phyloP scores from a whole-genome alignment of 2,888 invertebrate species.

The Alviniconcha strummeri region DNA sequence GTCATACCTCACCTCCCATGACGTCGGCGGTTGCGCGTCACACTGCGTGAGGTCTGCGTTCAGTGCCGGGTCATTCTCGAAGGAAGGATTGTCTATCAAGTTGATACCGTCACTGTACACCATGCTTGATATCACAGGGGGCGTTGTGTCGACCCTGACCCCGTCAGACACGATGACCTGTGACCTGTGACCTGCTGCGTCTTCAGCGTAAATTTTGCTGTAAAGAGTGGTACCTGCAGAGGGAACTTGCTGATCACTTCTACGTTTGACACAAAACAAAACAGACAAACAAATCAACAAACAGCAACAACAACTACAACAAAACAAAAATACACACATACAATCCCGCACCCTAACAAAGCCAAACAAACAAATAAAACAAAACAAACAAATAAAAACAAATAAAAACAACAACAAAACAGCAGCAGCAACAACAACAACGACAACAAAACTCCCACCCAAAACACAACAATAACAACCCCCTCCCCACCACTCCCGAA shows the following conservation, averaged over 20 bases:
- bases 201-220: constrained; percentile 48
- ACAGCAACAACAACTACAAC: not conserved
- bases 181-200: constrained; percentile 46
- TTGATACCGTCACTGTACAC: constrained; percentile 36
- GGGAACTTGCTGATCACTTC: too few relatives aligned
- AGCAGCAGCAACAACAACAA: too few relatives aligned
- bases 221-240: constrained; percentile 43
- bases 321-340: not conserved
- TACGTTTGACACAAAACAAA: not conserved
- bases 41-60: not conserved
- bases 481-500: too few relatives aligned
- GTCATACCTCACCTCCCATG: constrained; percentile 23
- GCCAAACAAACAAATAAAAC: not conserved
- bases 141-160: constrained; percentile 46
- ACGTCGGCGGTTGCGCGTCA: constrained; percentile 28
- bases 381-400: not conserved
- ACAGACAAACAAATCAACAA: not conserved
- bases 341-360: not conserved
- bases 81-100: constrained; percentile 34
- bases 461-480: too few relatives aligned
- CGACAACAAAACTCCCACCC: too few relatives aligned
- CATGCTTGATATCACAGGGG: constrained; percentile 40
- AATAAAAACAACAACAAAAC: not conserved
- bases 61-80: constrained; percentile 5
- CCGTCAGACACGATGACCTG: constrained; percentile 50